Conservation (phyloP, 2,797 vertebrate genomes). For the Oophaga sylvatica region DNA sequence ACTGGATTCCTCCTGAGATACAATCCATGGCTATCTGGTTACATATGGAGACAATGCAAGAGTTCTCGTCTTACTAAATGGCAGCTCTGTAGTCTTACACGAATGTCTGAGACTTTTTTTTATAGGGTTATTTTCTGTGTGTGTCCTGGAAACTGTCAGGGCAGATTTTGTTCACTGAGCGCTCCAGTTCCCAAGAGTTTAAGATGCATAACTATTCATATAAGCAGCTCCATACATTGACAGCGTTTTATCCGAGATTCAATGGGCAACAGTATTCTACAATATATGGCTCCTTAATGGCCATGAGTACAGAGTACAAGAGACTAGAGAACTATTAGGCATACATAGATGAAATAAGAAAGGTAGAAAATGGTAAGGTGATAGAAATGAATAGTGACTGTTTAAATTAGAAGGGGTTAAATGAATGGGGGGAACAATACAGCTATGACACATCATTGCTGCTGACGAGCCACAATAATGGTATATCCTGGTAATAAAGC, state of each 20-base stretch:
- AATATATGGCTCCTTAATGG: neutral
- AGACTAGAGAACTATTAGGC: too few species aligned
- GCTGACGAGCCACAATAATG: too few species aligned
- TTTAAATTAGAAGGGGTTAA: neutral
- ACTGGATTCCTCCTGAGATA: constrained; percentile 21
- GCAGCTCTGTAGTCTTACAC: neutral
- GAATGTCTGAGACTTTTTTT: constrained; percentile 9
- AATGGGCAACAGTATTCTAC: neutral
- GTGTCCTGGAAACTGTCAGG: neutral
- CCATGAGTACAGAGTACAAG: too few species aligned
- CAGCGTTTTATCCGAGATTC: neutral
- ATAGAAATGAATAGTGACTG: neutral
- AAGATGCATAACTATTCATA: neutral
- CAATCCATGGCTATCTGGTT: constrained; percentile 42
- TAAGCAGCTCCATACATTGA: neutral
- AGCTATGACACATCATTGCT: neutral
- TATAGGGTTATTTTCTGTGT: neutral
- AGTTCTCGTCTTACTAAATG: constrained; percentile 47
- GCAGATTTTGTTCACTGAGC: neutral
- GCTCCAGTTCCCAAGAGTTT: constrained; percentile 10
- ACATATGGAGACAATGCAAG: constrained; percentile 45
- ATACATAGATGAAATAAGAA: too few species aligned
- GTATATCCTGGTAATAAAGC: neutral
- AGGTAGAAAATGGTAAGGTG: neutral
- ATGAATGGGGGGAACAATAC: neutral